phyloP scores from a whole-genome alignment of 2,888 invertebrate species.

The Lamellibrachia satsuma region DNA sequence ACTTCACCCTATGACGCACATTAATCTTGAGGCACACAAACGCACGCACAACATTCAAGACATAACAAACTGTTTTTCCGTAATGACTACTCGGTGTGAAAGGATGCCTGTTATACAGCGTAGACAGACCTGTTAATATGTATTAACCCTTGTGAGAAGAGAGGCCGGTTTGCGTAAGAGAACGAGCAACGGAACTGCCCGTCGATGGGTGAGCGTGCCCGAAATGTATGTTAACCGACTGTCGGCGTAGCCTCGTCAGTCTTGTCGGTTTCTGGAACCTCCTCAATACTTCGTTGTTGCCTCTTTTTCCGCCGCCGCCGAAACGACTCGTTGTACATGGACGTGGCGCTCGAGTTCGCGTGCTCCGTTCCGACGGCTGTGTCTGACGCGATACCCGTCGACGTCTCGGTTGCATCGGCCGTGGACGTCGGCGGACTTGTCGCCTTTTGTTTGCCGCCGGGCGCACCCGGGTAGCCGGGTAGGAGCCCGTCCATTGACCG shows the following conservation, averaged over 20 bases:
- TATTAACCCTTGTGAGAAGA: not conserved
- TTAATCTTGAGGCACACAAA: not conserved
- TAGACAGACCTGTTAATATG: not conserved
- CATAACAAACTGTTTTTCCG: not conserved
- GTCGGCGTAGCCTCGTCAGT: not conserved
- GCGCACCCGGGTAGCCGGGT: constrained; percentile 63
- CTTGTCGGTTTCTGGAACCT: constrained; percentile 25
- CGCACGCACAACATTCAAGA: not conserved
- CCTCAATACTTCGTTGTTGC: constrained; percentile 26
- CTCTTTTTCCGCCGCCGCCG: constrained; percentile 26
- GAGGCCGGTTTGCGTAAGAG: not conserved
- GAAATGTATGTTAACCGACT: not conserved
- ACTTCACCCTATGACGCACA: not conserved
- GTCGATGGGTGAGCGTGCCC: not conserved
- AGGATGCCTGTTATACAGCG: not conserved
- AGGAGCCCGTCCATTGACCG: constrained; percentile 62
- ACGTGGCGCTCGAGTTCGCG: not conserved
- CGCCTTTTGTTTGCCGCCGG: constrained; percentile 38
- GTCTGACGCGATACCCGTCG: not conserved
- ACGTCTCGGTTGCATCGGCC: not conserved
- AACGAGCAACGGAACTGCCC: not conserved
- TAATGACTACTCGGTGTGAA: not conserved
- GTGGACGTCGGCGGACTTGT: constrained; percentile 26
- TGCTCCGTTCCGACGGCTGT: constrained; percentile 23
- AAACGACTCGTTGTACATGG: constrained; percentile 21